Evolutionary conservation across 2,888 invertebrate species (phyloP), one percentile per base, ranked within the genome.

Genomic region (Calliscelio sp.): DNA sequence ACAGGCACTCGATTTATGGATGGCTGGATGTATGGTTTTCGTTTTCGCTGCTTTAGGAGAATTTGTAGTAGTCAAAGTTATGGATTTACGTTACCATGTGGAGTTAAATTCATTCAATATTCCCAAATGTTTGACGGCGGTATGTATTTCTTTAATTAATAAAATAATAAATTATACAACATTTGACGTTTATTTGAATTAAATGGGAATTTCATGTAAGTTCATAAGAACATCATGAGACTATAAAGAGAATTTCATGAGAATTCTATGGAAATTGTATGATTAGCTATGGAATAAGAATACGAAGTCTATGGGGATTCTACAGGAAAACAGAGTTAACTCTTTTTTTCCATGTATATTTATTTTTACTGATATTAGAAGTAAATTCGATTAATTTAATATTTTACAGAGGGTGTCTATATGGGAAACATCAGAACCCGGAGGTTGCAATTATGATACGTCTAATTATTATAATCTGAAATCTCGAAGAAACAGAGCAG

Each of bases 1-100:
- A n/a, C n/a, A 97, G 97, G 97, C 97, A 1, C 93, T 97, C 46
- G 97, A 97, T 92, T 94, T 97, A 10, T 97, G 97, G 97, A 97
- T 97, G 97, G 97, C 97, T 4, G 97, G 96, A 5, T 97, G 97
- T 90, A 97, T 97, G 97, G 95, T 97, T 89, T 97, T 97, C 82
- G 97, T 97, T 3, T 97, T 97, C 90, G 96, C 97, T 0, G 97
- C 97, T 0, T 93, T 97, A 20, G 96, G 95, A 18, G 97, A 97
- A 93, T 97, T 97, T 89, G 96, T 97, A 0, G 96, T 84, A 22
- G 84, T 84, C 11, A 97, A 97, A 93, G 97, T 97, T 0, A 91
- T 97, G 81, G 96, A 97, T 89, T 96, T 96, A 78, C 96, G 96
- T 89, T 96, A 96, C 89, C 96, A 96, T 92, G 92, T 94, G 18